Evolutionary conservation across 2,888 invertebrate species (phyloP).

Genomic region (Incurvaria masculella): DNA sequence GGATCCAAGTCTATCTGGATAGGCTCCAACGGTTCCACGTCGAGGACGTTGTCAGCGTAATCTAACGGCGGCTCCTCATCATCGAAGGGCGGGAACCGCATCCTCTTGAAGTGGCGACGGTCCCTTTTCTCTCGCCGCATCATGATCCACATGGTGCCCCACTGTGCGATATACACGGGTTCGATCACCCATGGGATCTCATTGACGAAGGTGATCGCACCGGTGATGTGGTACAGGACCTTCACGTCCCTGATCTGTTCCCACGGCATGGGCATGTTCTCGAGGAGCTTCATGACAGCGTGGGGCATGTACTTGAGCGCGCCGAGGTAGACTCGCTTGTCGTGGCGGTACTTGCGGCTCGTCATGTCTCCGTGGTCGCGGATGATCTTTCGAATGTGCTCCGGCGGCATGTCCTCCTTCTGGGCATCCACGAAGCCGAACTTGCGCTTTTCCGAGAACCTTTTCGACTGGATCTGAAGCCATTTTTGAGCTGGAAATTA

Average conservation of each 20-base stretch:
- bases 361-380: slow-evolving; percentile 99
- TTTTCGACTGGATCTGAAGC: slow-evolving; percentile 98
- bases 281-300: slow-evolving; percentile 96
- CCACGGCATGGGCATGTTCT: slow-evolving; percentile 99
- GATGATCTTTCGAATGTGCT: slow-evolving; percentile 98
- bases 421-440: slow-evolving; percentile 99
- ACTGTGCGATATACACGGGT: slow-evolving; percentile 98
- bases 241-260: slow-evolving; percentile 99
- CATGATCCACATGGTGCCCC: slow-evolving; percentile 99
- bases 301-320: slow-evolving; percentile 99
- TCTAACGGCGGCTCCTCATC: slow-evolving; percentile 99
- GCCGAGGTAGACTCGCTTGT: slow-evolving; percentile 96
- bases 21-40: slow-evolving; percentile 98
- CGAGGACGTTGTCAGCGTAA: slow-evolving; percentile 98
- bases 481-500: slow-evolving; percentile 79
- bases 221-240: slow-evolving; percentile 98
- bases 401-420: slow-evolving; percentile 99
- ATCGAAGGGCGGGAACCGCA: slow-evolving; percentile 99
- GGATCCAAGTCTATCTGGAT: slow-evolving; percentile 97
- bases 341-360: slow-evolving; percentile 96
- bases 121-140: slow-evolving; percentile 99
- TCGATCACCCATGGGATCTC: slow-evolving; percentile 99
- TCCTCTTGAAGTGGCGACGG: slow-evolving; percentile 97
- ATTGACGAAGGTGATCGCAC: slow-evolving; percentile 99
- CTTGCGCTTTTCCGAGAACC: slow-evolving; percentile 97